A percentile compares a stretch with the other conserved stretches of the same genome.
Evolutionary conservation across 2,888 invertebrate genomes (phyloP).

Genomic region (Lasioglossum morio): DNA sequence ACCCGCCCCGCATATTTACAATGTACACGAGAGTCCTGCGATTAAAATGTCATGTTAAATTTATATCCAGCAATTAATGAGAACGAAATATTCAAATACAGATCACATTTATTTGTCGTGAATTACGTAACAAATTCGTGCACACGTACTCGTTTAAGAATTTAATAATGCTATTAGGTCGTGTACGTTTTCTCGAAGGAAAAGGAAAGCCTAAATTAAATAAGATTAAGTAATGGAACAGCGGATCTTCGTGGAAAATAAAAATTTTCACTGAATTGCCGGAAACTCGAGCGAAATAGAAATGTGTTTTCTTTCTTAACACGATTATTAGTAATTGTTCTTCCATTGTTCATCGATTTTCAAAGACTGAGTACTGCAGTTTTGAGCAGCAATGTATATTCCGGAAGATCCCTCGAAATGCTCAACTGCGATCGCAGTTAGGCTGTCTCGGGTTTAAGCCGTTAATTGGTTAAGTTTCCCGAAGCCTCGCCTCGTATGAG

Average conservation of each 20-base stretch:
- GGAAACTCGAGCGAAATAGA: too few species aligned
- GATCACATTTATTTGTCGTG: neutral
- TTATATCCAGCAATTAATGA: neutral
- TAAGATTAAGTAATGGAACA: too few species aligned
- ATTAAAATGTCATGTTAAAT: slow-evolving; percentile 1
- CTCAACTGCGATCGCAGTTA: neutral
- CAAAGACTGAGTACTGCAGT: neutral
- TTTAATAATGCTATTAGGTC: neutral
- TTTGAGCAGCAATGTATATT: neutral
- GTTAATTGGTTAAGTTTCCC: slow-evolving; percentile 12
- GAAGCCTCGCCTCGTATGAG: neutral
- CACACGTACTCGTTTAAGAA: neutral
- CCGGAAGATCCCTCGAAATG: neutral
- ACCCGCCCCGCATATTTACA: neutral
- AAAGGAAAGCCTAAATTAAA: too few species aligned
- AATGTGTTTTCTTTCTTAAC: too few species aligned
- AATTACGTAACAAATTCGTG: neutral
- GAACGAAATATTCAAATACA: neutral
- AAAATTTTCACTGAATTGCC: too few species aligned
- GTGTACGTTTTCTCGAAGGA: too few species aligned
- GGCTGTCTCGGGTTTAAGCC: neutral
- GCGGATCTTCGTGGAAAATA: too few species aligned
- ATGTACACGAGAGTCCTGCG: neutral
- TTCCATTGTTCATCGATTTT: too few species aligned
- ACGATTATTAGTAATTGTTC: too few species aligned